Percentiles rank a stretch among this genome's conserved stretches.
phyloP scores from a whole-genome alignment of 2,888 invertebrate species.

The Monochamus alternatus region DNA sequence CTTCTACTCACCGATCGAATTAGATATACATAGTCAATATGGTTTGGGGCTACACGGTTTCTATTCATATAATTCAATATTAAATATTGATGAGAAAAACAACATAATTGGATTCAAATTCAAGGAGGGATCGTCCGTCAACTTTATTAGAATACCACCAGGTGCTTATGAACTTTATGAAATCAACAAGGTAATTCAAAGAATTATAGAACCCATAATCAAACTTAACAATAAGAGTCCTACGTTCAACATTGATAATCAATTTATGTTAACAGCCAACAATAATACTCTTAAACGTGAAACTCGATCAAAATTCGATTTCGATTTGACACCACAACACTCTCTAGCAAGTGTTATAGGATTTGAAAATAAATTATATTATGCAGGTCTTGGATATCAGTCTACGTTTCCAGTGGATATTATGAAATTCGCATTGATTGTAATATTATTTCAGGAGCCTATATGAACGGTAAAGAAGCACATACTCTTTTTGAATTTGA shows the following conservation, averaged over 20 bases:
- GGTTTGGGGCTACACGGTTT: slow-evolving; percentile 16
- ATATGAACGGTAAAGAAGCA: too few relatives aligned
- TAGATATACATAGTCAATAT: too few relatives aligned
- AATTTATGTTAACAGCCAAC: too few relatives aligned
- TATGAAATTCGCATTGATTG: too few relatives aligned
- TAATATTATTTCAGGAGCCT: too few relatives aligned
- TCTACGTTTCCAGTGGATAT: too few relatives aligned
- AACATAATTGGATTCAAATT: slow-evolving; percentile 6
- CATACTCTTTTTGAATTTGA: too few relatives aligned
- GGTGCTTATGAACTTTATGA: slow-evolving; percentile 19
- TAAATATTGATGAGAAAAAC: slow-evolving; percentile 19
- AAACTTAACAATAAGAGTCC: neutral
- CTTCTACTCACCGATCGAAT: too few relatives aligned
- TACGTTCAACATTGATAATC: neutral
- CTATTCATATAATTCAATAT: slow-evolving; percentile 1
- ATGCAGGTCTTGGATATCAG: too few relatives aligned
- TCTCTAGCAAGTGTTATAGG: too few relatives aligned
- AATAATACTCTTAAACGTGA: slow-evolving; percentile 18
- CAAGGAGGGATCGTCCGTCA: neutral
- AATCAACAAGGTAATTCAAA: slow-evolving; percentile 17
- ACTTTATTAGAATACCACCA: neutral
- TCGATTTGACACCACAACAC: too few relatives aligned
- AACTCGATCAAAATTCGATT: neutral
- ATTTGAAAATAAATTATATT: too few relatives aligned
- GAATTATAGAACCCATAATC: neutral